Evolutionary conservation across 2,888 invertebrate genomes (phyloP).

Genomic region (Pimpla rufipes): DNA sequence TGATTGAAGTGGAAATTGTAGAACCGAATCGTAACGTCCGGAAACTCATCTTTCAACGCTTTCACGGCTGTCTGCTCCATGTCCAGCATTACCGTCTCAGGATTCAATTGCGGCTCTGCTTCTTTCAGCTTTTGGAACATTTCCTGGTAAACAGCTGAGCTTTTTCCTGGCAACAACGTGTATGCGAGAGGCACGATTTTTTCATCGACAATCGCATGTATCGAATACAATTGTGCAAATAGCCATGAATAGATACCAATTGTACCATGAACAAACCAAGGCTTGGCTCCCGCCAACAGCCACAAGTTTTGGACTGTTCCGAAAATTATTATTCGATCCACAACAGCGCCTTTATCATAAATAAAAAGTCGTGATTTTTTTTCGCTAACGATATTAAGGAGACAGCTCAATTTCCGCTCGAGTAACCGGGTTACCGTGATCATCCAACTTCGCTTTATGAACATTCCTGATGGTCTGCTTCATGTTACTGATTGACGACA

Average conservation of each 20-base stretch:
- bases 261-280: conserved; percentile 22
- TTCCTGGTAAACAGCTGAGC: conserved; percentile 27
- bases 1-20: conserved; percentile 40
- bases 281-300: conserved; percentile 21
- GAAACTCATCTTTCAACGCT: conserved; percentile 15
- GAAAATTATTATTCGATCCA: conserved; percentile 22
- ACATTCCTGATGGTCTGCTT: conserved; percentile 31
- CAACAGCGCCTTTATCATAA: conserved; percentile 25
- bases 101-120: conserved; percentile 11
- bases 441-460: background rate
- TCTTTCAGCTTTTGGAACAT: conserved; percentile 21
- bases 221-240: conserved; percentile 21
- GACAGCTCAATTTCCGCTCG: conserved; percentile 24
- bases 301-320: conserved; percentile 23
- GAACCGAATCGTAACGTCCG: conserved; percentile 23
- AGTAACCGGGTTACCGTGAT: too few relatives aligned
- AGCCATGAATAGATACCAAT: conserved; percentile 1
- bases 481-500: conserved; percentile 20
- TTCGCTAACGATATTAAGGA: conserved; percentile 2
- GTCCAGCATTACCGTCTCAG: background rate
- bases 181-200: conserved; percentile 20
- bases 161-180: conserved; percentile 13
- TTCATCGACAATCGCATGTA: conserved; percentile 24
- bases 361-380: conserved; percentile 29
- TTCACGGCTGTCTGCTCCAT: conserved; percentile 28